These are phyloP conservation scores for Entomyzon cyanotis DNA, from an alignment of 2,113 vertebrate genomes.

Conservation along the genomic window DNA sequence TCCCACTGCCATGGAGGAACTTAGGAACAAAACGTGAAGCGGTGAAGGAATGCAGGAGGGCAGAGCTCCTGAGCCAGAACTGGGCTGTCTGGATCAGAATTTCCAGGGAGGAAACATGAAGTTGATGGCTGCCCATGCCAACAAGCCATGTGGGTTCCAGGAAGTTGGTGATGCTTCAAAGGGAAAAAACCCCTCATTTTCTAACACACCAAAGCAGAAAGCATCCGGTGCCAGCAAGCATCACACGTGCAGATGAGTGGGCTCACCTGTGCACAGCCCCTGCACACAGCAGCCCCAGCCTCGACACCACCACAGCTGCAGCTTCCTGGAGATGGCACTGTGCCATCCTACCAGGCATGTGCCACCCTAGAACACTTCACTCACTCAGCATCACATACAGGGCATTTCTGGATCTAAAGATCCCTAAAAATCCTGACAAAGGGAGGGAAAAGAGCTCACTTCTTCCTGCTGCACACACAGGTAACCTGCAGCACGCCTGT, in stretches of 20 bases:
- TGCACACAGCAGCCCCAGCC: background rate
- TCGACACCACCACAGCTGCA: rapidly evolving
- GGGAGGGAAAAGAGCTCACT: background rate
- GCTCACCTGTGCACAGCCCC: background rate
- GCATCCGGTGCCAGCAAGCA: rapidly evolving
- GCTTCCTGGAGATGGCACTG: background rate
- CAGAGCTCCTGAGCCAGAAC: background rate
- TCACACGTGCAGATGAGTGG: rapidly evolving
- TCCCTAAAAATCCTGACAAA: background rate
- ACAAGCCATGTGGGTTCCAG: background rate
- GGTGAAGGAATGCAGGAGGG: background rate
- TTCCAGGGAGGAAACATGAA: background rate
- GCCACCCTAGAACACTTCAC: background rate
- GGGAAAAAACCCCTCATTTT: background rate
- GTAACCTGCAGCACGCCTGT: rapidly evolving
- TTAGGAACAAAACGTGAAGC: background rate
- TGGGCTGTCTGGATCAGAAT: background rate
- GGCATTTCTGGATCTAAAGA: rapidly evolving
- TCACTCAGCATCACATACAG: background rate
- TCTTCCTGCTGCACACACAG: rapidly evolving
- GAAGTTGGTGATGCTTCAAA: background rate
- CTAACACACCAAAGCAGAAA: background rate
- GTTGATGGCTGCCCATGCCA: background rate
- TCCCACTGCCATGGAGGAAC: rapidly evolving
- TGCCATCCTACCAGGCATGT: rapidly evolving